A percentile compares a stretch with the other conserved stretches of the same genome.
Evolutionary conservation across 1,140 invertebrate species (phyloP).

Genomic region (Antheraea pernyi): DNA sequence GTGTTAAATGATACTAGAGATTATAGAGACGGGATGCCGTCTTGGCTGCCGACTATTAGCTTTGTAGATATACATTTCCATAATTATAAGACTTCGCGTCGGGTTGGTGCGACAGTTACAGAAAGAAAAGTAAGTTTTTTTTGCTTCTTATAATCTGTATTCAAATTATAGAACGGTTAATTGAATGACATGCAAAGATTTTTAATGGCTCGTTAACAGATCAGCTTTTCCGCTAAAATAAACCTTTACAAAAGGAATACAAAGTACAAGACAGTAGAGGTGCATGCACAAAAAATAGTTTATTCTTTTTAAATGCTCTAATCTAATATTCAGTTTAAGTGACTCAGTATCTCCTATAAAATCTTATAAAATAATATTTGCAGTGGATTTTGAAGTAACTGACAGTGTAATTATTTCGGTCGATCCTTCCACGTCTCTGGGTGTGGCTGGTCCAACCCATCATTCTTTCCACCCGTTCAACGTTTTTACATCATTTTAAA

Average conservation of each 20-base stretch:
- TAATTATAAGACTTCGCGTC: slow-evolving; percentile 44
- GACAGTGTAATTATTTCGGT: slow-evolving; percentile 65
- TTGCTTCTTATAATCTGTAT: slow-evolving; percentile 6
- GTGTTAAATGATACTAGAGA: slow-evolving; percentile 55
- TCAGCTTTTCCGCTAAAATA: no score
- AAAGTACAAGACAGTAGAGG: no score
- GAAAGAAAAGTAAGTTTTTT: slow-evolving; percentile 59
- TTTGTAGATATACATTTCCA: slow-evolving; percentile 67
- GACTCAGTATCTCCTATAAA: no score
- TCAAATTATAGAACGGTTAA: background rate
- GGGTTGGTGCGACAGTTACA: slow-evolving; percentile 41
- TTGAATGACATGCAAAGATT: no score
- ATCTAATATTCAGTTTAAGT: no score
- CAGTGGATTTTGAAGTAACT: slow-evolving; percentile 47
- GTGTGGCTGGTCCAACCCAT: slow-evolving; percentile 61
- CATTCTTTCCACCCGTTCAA: slow-evolving; percentile 62
- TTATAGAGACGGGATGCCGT: slow-evolving; percentile 61
- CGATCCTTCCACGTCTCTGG: slow-evolving; percentile 53
- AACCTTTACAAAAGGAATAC: no score
- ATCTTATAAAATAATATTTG: no score
- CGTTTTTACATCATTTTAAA: slow-evolving; percentile 68
- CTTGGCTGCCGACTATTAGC: slow-evolving; percentile 66
- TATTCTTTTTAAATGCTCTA: no score
- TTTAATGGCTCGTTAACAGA: no score
- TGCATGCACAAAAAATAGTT: no score